Percentiles rank a stretch among this genome's conserved stretches.
These are phyloP conservation scores for Porphyrio hochstetteri DNA, from an alignment of 2,113 vertebrate genomes.

Conservation along the genomic window DNA sequence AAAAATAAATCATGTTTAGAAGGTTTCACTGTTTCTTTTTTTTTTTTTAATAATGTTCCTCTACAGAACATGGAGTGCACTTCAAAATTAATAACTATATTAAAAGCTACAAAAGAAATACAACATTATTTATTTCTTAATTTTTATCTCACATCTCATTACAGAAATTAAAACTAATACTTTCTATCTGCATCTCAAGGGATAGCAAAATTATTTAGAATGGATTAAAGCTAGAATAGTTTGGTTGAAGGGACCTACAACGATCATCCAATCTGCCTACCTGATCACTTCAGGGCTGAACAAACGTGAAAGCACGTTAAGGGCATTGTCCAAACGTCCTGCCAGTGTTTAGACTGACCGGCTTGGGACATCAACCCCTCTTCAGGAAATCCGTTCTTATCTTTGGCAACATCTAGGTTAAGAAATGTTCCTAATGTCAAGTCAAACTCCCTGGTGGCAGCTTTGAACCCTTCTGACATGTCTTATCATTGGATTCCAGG, in stretches of 20 bases:
- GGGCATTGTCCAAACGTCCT: background rate
- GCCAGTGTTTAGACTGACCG: background rate
- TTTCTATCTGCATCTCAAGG: background rate
- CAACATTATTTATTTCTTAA: background rate
- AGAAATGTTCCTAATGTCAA: background rate
- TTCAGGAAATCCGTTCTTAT: background rate
- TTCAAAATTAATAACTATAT: background rate
- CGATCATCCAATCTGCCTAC: rapidly evolving
- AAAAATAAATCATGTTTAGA: slow-evolving; percentile 33
- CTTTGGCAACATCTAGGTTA: background rate
- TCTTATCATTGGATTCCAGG: background rate
- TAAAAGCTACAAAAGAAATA: background rate
- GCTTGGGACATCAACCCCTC: rapidly evolving
- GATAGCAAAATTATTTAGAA: background rate
- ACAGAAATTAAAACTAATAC: background rate
- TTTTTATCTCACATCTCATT: background rate
- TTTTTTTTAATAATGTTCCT: background rate
- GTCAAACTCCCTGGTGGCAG: background rate
- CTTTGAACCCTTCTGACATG: background rate
- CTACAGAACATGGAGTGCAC: background rate
- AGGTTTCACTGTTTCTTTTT: background rate
- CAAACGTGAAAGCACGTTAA: background rate
- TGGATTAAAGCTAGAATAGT: background rate
- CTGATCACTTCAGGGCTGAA: background rate
- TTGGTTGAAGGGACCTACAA: background rate